phyloP scores from a whole-genome alignment of 2,888 invertebrate species.

The Dicranocentrus wangi region DNA sequence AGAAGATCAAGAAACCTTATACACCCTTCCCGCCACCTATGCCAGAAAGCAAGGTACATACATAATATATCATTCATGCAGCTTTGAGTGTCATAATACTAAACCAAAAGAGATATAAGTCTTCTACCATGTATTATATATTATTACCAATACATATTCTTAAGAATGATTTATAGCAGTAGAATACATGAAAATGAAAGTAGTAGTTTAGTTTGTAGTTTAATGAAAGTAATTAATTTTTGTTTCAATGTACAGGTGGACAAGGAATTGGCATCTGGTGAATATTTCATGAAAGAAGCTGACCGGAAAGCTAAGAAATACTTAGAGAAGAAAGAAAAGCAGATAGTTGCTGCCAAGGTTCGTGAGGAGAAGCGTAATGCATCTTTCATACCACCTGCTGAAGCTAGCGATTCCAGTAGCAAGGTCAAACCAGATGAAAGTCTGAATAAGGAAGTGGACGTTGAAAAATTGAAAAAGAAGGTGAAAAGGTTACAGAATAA shows the following conservation, averaged over 20 bases:
- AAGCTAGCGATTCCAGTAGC: slow-evolving; percentile 74
- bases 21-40: slow-evolving; percentile 98
- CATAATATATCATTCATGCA: neutral
- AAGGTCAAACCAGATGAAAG: slow-evolving; percentile 53
- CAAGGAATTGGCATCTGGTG: slow-evolving; percentile 93
- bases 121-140: too few species aligned
- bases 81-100: neutral
- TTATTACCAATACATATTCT: too few species aligned
- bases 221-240: slow-evolving; percentile 16
- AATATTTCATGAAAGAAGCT: slow-evolving; percentile 94
- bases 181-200: too few species aligned
- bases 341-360: slow-evolving; percentile 82
- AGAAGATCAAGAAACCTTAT: slow-evolving; percentile 92
- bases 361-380: slow-evolving; percentile 86
- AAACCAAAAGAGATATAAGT: too few species aligned
- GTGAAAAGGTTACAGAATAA: slow-evolving; percentile 79
- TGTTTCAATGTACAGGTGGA: slow-evolving; percentile 77
- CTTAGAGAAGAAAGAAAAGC: slow-evolving; percentile 86
- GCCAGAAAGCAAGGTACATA: slow-evolving; percentile 86
- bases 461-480: slow-evolving; percentile 84
- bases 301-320: slow-evolving; percentile 83
- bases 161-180: too few species aligned
- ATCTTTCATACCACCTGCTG: slow-evolving; percentile 88
- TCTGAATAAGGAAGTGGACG: slow-evolving; percentile 78
- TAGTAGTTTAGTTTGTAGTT: neutral